These are phyloP conservation scores for Agrilus planipennis DNA, from an alignment of 1,140 invertebrate genomes.

Conservation along the genomic window DNA sequence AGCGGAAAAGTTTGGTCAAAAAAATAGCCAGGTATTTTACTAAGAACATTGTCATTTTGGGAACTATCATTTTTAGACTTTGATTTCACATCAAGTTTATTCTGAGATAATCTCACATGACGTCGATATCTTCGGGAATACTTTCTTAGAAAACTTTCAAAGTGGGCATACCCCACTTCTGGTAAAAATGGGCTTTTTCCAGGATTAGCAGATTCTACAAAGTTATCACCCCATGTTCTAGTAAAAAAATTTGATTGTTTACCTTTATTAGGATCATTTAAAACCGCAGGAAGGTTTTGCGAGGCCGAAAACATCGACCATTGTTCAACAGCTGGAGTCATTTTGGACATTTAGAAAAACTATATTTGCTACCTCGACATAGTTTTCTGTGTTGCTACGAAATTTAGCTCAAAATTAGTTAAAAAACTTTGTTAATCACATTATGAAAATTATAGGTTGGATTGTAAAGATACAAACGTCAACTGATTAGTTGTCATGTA, in stretches of 20 bases:
- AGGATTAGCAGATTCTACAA: constrained; percentile 71
- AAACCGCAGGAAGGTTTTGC: constrained; percentile 90
- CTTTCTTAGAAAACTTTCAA: constrained; percentile 78
- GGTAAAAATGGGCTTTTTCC: constrained; percentile 69
- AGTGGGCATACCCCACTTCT: constrained; percentile 71
- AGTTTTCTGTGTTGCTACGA: no score
- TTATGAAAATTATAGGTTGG: no score
- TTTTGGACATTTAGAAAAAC: constrained; percentile 11
- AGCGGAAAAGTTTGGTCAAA: constrained; percentile 71
- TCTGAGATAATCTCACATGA: constrained; percentile 38
- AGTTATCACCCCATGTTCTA: constrained; percentile 93
- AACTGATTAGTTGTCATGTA: no score
- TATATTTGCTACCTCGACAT: constrained; percentile 11
- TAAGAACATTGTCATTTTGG: constrained; percentile 43
- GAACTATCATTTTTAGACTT: constrained; percentile 10
- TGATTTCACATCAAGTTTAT: constrained; percentile 29
- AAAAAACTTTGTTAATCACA: no score
- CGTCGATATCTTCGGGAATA: constrained; percentile 50
- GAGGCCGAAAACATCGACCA: constrained; percentile 73
- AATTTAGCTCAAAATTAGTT: no score
- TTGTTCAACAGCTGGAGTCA: constrained; percentile 37
- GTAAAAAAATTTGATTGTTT: constrained; percentile 91
- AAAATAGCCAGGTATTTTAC: constrained; percentile 81
- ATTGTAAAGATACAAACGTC: no score
- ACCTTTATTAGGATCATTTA: constrained; percentile 88